A percentile compares a stretch with the other conserved stretches of the same genome.
phyloP scores from a whole-genome alignment of 2,888 invertebrate genomes.

The Drosophila ochracea region DNA sequence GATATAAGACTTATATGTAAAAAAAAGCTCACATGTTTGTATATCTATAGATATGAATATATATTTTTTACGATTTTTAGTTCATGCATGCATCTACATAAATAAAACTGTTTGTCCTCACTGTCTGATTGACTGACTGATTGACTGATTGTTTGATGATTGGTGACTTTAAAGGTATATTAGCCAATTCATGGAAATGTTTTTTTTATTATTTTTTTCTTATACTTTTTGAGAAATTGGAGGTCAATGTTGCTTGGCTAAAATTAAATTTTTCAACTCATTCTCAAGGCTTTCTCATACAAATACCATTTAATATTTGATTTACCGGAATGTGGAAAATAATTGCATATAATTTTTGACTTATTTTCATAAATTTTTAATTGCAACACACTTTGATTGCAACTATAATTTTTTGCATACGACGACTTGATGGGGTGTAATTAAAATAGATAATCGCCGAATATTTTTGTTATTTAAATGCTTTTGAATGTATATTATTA shows the following conservation, averaged over 20 bases:
- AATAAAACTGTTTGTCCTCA: constrained; percentile 5
- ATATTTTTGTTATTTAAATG: background rate
- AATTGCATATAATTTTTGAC: background rate
- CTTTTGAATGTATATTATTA: background rate
- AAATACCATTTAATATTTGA: constrained; percentile 1
- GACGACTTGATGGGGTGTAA: background rate
- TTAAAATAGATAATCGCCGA: background rate
- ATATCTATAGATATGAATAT: constrained; percentile 3
- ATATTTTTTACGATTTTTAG: constrained; percentile 1
- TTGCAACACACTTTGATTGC: background rate
- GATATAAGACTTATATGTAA: constrained; percentile 21
- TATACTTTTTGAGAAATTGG: constrained; percentile 1
- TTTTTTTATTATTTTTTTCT: too few relatives aligned
- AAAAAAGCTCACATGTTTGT: constrained; percentile 1
- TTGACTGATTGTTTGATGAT: background rate
- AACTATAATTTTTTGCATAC: background rate
- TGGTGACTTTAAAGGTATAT: background rate
- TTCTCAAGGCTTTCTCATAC: background rate
- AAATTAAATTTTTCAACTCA: constrained; percentile 9
- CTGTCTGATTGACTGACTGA: constrained; percentile 4
- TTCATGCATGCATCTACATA: constrained; percentile 1
- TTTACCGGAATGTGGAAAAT: background rate
- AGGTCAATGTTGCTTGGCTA: constrained; percentile 10
- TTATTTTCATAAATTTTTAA: background rate
- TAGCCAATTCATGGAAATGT: background rate